phyloP scores from a whole-genome alignment of 2,888 invertebrate species.

The Drepana falcataria region DNA sequence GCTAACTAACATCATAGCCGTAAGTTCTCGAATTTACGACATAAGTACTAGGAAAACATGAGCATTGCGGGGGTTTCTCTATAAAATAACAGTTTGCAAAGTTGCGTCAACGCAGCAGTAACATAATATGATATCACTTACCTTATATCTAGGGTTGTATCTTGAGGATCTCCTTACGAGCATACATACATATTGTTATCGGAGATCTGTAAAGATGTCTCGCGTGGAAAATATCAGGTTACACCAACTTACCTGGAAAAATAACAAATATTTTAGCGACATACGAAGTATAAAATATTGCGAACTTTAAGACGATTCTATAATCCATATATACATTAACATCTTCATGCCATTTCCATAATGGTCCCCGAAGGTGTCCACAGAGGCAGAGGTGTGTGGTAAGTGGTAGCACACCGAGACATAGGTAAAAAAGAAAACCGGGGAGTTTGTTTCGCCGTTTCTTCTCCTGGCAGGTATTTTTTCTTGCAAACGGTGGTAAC shows the following conservation, averaged over 20 bases:
- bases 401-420: too few species aligned
- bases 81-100: not conserved
- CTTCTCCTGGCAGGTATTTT: too few species aligned
- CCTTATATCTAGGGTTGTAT: slow-evolving; percentile 15
- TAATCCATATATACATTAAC: too few species aligned
- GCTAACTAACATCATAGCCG: not conserved
- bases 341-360: too few species aligned
- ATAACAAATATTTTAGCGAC: slow-evolving; percentile 46
- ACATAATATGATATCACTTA: slow-evolving; percentile 26
- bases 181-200: slow-evolving; percentile 7
- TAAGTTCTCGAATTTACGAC: not conserved
- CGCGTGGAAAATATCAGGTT: slow-evolving; percentile 41
- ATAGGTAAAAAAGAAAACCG: too few species aligned
- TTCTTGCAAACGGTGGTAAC: too few species aligned
- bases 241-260: slow-evolving; percentile 72
- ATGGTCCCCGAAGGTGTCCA: too few species aligned
- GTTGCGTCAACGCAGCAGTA: slow-evolving; percentile 4
- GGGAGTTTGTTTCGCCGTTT: too few species aligned
- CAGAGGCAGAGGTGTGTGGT: too few species aligned
- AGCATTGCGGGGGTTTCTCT: not conserved
- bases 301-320: too few species aligned
- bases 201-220: slow-evolving; percentile 1
- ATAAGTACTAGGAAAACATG: not conserved
- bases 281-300: not conserved
- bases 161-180: slow-evolving; percentile 2